Evolutionary conservation across 2,888 invertebrate species (phyloP).

Genomic region (Caenorhabditis sp.): DNA sequence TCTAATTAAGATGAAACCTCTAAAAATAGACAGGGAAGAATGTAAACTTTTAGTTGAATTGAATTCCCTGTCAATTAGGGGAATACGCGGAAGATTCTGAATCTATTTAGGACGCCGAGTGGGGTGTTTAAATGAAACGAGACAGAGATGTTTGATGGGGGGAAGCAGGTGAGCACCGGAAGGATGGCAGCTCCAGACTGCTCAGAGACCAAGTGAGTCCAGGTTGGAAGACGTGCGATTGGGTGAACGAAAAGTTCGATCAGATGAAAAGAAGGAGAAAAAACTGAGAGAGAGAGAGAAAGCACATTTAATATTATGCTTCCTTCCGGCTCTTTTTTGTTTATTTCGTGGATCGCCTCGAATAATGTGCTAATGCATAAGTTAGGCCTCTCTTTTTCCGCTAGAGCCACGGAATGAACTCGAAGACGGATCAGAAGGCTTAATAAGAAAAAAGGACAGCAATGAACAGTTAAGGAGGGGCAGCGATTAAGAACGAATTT

Average conservation of each 20-base stretch:
- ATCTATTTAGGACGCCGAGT: no score
- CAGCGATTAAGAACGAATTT: no score
- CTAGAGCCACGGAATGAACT: no score
- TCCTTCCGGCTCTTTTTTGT: background rate
- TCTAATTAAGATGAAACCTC: constrained; percentile 7
- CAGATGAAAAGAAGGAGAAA: background rate
- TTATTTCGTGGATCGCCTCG: constrained; percentile 8
- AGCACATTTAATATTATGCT: constrained; percentile 3
- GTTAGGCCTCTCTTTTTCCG: no score
- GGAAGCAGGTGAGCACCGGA: constrained; percentile 28
- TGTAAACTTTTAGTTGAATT: background rate
- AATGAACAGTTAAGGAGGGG: no score
- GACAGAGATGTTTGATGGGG: constrained; percentile 28
- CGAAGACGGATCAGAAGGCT: no score
- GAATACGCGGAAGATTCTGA: background rate
- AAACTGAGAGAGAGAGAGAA: no score
- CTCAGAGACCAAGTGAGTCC: constrained; percentile 31
- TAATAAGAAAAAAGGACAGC: no score
- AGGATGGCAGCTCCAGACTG: constrained; percentile 23
- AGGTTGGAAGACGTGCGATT: background rate
- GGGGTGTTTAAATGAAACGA: no score
- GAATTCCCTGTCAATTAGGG: background rate
- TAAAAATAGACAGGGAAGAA: constrained; percentile 1
- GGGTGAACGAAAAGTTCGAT: background rate
- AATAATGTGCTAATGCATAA: constrained; percentile 5